These are phyloP conservation scores for Torymus auratus DNA, from an alignment of 2,888 invertebrate genomes.

Conservation along the genomic window DNA sequence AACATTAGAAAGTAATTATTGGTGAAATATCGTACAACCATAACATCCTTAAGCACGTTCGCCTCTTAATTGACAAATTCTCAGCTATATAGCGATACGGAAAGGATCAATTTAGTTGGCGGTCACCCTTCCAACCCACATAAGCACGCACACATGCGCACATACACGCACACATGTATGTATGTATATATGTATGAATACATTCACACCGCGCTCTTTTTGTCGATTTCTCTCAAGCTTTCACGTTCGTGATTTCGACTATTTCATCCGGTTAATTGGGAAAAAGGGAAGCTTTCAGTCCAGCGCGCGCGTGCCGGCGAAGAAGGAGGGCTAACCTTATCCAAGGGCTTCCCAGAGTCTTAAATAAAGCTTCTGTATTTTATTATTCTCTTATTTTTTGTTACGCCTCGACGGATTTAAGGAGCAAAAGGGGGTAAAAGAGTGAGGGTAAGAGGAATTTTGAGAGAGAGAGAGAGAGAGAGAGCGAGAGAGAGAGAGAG, in stretches of 20 bases:
- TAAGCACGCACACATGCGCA: too few relatives aligned
- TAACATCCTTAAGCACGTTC: too few relatives aligned
- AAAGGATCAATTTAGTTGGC: conserved; percentile 10
- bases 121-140: too few relatives aligned
- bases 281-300: conserved; percentile 16
- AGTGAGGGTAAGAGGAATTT: too few relatives aligned
- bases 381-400: conserved; percentile 6
- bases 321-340: neutral
- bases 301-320: too few relatives aligned
- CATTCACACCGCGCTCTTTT: neutral
- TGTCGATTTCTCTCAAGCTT: neutral
- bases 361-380: conserved; percentile 8
- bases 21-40: too few relatives aligned
- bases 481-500: too few relatives aligned
- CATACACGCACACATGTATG: too few relatives aligned
- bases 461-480: too few relatives aligned
- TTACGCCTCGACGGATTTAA: conserved; percentile 13
- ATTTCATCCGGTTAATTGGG: conserved; percentile 37
- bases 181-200: too few relatives aligned
- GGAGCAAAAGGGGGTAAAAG: neutral
- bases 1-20: too few relatives aligned
- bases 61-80: neutral
- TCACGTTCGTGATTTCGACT: conserved; percentile 43
- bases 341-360: conserved; percentile 7
- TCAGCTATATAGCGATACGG: conserved; percentile 1